A percentile compares a stretch with the other conserved stretches of the same genome.
These are phyloP conservation scores for Hypena proboscidalis DNA, from an alignment of 2,888 invertebrate genomes.

Conservation along the genomic window DNA sequence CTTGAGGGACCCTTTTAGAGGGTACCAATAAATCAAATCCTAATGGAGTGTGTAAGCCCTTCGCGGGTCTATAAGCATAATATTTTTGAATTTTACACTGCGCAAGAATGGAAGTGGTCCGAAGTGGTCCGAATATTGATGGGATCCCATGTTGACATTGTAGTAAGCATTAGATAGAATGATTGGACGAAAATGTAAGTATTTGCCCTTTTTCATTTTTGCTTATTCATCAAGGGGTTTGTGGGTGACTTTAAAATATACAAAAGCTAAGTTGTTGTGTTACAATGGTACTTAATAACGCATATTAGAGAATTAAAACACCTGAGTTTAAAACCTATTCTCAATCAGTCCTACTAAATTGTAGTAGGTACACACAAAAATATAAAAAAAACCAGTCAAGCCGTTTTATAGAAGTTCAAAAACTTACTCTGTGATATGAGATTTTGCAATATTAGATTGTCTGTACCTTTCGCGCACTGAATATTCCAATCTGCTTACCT, in stretches of 20 bases:
- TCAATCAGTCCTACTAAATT: too few relatives aligned
- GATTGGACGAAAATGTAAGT: constrained; percentile 39
- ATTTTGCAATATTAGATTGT: too few relatives aligned
- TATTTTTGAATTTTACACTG: constrained; percentile 73
- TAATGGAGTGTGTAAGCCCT: constrained; percentile 77
- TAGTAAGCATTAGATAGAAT: constrained; percentile 51
- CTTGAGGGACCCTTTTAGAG: constrained; percentile 81
- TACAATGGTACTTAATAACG: too few relatives aligned
- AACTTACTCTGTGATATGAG: too few relatives aligned
- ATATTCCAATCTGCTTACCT: too few relatives aligned
- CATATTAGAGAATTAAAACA: too few relatives aligned
- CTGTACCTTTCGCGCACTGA: too few relatives aligned
- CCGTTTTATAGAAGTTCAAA: too few relatives aligned
- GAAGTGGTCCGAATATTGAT: constrained; percentile 60
- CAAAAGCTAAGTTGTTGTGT: too few relatives aligned
- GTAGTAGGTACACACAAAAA: too few relatives aligned
- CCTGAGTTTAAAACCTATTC: too few relatives aligned
- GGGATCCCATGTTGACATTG: constrained; percentile 55
- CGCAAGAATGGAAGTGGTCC: constrained; percentile 52
- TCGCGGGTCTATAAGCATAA: constrained; percentile 66
- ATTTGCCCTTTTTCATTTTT: constrained; percentile 26
- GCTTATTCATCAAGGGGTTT: constrained; percentile 25
- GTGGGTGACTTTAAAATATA: constrained; percentile 31
- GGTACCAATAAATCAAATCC: constrained; percentile 77
- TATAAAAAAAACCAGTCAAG: too few relatives aligned